Percentiles rank a stretch among this genome's conserved stretches.
Evolutionary conservation across 2,797 vertebrate genomes (phyloP).

Genomic region (Nasua narica): DNA sequence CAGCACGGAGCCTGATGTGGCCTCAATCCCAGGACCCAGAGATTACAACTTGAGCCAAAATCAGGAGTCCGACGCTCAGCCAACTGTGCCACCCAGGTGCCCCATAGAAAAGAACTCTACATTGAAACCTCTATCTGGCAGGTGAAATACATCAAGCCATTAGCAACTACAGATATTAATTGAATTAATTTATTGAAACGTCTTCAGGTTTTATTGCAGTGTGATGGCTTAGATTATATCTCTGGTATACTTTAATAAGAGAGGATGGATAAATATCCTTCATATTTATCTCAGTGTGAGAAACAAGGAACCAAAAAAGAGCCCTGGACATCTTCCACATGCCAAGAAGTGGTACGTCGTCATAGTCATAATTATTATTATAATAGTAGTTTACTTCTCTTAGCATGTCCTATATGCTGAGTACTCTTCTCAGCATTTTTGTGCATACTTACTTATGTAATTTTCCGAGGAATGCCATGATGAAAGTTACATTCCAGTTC

Average conservation of each 20-base stretch:
- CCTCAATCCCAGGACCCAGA: not conserved
- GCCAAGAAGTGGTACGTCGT: not conserved
- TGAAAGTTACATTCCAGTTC: not conserved
- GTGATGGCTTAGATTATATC: not conserved
- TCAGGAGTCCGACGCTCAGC: rapidly evolving
- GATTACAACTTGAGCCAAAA: not conserved
- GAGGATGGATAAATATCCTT: not conserved
- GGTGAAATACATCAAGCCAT: not conserved
- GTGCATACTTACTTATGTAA: not conserved
- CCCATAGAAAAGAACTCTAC: not conserved
- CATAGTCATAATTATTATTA: not conserved
- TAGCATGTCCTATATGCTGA: not conserved
- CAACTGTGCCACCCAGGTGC: not conserved
- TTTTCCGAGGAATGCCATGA: not conserved
- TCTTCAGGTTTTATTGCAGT: not conserved
- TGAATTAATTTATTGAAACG: not conserved
- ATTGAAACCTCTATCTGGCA: not conserved
- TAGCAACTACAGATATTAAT: not conserved
- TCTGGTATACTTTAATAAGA: not conserved
- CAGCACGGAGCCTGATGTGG: not conserved
- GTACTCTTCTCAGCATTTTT: not conserved
- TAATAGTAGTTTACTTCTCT: not conserved
- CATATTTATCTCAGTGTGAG: not conserved
- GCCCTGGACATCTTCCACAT: not conserved
- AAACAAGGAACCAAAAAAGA: not conserved